Evolutionary conservation across 2,888 invertebrate species (phyloP).

Genomic region (Epinotia bilunana): DNA sequence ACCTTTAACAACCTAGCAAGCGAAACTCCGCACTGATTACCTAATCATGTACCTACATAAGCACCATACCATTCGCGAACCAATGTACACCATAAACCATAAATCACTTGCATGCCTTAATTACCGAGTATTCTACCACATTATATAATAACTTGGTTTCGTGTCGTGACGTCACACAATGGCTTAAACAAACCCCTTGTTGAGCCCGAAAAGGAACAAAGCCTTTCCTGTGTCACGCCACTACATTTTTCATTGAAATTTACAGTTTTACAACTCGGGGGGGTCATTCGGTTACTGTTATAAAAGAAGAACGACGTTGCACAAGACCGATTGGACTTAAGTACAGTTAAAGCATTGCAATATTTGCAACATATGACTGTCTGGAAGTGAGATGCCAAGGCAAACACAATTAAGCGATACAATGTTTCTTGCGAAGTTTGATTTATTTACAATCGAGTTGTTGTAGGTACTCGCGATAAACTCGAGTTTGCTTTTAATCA

Average conservation of each 20-base stretch:
- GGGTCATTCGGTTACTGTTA: conserved; percentile 56
- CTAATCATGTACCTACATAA: too few relatives aligned
- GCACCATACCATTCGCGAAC: neutral
- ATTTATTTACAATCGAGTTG: conserved; percentile 19
- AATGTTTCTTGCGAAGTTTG: conserved; percentile 30
- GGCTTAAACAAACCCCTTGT: conserved; percentile 6
- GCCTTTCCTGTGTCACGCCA: conserved; percentile 59
- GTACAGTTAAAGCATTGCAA: too few relatives aligned
- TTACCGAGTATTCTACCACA: neutral
- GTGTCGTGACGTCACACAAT: conserved; percentile 11
- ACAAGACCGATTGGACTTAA: neutral
- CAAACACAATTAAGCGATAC: conserved; percentile 25
- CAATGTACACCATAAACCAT: neutral
- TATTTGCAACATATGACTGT: neutral
- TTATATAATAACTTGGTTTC: neutral
- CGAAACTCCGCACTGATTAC: too few relatives aligned
- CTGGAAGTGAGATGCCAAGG: neutral
- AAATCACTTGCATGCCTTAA: conserved; percentile 2
- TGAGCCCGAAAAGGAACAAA: conserved; percentile 26
- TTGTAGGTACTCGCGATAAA: conserved; percentile 16
- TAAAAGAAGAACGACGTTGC: conserved; percentile 25
- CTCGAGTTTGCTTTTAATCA: conserved; percentile 16
- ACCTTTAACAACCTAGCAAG: too few relatives aligned
- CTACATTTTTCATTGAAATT: conserved; percentile 61
- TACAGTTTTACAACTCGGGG: conserved; percentile 71